Conservation (phyloP, 2,113 vertebrate species). For the Mirounga angustirostris region DNA sequence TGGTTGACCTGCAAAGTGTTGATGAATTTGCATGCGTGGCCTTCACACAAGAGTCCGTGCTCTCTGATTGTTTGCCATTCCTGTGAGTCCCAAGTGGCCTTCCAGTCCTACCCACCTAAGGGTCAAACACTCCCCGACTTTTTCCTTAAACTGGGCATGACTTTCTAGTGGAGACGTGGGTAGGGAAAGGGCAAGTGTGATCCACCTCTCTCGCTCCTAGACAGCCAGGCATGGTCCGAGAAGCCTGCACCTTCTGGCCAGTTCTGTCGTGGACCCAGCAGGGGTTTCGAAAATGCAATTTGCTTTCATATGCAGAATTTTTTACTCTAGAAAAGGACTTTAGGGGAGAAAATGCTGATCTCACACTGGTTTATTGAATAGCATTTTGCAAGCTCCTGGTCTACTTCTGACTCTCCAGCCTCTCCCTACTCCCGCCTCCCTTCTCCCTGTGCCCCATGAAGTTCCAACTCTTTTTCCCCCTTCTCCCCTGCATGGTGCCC, state of each 20-base stretch:
- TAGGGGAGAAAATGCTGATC: conserved; percentile 56
- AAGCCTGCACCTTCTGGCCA: not conserved
- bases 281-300: conserved; percentile 52
- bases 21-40: accelerated
- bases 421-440: not conserved
- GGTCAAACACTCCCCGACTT: not conserved
- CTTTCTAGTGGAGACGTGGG: accelerated
- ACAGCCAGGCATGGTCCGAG: accelerated
- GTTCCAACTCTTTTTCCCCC: no score
- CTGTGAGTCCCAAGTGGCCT: not conserved
- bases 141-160: not conserved
- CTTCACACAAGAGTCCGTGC: not conserved
- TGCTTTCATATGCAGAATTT: conserved; percentile 71
- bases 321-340: conserved; percentile 73
- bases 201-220: not conserved
- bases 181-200: no score
- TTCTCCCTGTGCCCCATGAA: not conserved
- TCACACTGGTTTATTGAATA: not conserved
- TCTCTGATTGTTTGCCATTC: accelerated
- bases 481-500: not conserved
- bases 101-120: not conserved
- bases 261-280: not conserved
- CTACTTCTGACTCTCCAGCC: not conserved
- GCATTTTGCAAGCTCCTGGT: conserved; percentile 47
- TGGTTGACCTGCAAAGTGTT: not conserved